Base-by-base conservation (phyloP, 1,140 invertebrate species). In the Piezodorus guildinii region DNA sequence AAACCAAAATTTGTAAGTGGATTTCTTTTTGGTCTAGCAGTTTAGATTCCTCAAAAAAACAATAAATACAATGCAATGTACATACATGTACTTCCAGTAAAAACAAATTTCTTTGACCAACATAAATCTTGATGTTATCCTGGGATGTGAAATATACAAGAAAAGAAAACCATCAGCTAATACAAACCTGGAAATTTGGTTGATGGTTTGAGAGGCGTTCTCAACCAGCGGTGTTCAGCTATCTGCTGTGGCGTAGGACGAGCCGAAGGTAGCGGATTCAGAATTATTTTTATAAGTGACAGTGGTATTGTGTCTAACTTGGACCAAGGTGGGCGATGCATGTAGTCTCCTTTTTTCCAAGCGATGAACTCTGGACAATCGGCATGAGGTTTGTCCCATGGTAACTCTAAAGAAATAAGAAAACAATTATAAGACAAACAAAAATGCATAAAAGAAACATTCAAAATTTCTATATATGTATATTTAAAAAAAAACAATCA, bases 381-480 rank as follows among this genome's bases (percentile, higher is more conserved):
- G 54, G 75, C 73, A 34, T 78, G 78, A 1, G 94, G 86, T 71
- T 90, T 83, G 78, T 94, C 88, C 94, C 94, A 97, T 21, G 94
- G 94, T 64, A 97, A 75, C 77, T 96, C 94, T 93, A 68, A 66
- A 70, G 68, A 64, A 15, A 60, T 39, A 25, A 62, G 64, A 60
- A 52, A 66, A 56, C 61, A 52, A 66, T 23, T 15, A 67, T 8
- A 68, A 15, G 70, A 70, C 52, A 60, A 66, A 64, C 21, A 3
- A 62, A 23, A n/a, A n/a, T n/a, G n/a, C n/a, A n/a, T n/a, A n/a
- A n/a, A n/a, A n/a, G n/a, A n/a, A n/a, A n/a, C n/a, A n/a, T n/a
- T n/a, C n/a, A n/a, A n/a, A n/a, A n/a, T n/a, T n/a, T n/a, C n/a
- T n/a, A n/a, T n/a, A n/a, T n/a, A n/a, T n/a, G n/a, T n/a, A n/a